These are phyloP conservation scores for Reticulitermes speratus DNA, from an alignment of 1,140 invertebrate genomes.

Conservation along the genomic window DNA sequence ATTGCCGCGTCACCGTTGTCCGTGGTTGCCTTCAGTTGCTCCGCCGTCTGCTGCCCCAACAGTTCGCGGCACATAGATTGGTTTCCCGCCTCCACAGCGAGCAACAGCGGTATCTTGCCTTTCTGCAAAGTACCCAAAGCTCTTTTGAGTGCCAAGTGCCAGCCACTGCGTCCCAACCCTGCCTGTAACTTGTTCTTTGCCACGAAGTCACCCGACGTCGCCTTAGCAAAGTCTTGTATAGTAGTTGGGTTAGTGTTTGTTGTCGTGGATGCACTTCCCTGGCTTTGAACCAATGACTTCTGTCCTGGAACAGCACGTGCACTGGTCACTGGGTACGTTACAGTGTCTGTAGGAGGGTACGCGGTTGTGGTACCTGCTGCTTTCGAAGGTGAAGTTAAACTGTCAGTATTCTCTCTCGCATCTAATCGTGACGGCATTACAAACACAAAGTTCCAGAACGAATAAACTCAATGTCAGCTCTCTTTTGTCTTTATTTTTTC, in stretches of 20 bases:
- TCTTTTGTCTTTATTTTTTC: not conserved
- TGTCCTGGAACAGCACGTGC: not conserved
- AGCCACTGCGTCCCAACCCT: constrained; percentile 48
- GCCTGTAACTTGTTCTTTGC: constrained; percentile 56
- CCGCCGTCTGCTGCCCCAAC: constrained; percentile 75
- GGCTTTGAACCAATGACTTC: not conserved
- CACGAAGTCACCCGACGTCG: constrained; percentile 45
- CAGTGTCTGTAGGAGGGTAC: not conserved
- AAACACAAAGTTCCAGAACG: not conserved
- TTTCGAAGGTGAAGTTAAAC: not conserved
- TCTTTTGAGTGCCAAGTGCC: constrained; percentile 31
- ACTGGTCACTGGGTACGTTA: not conserved
- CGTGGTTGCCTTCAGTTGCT: constrained; percentile 73
- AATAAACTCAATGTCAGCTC: not conserved
- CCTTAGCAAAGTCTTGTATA: not conserved
- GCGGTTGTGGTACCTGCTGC: not conserved
- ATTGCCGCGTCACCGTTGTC: constrained; percentile 83
- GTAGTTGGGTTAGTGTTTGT: not conserved
- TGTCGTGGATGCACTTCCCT: not conserved
- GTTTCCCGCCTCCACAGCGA: constrained; percentile 91
- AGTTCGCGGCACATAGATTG: constrained; percentile 90
- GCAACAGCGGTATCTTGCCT: constrained; percentile 88
- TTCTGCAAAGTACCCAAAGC: constrained; percentile 59
- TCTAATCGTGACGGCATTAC: not conserved
- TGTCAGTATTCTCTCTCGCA: not conserved